A percentile compares a stretch with the other conserved stretches of the same genome.
Conservation (phyloP, 2,797 vertebrate genomes). For the Selene dorsalis region DNA sequence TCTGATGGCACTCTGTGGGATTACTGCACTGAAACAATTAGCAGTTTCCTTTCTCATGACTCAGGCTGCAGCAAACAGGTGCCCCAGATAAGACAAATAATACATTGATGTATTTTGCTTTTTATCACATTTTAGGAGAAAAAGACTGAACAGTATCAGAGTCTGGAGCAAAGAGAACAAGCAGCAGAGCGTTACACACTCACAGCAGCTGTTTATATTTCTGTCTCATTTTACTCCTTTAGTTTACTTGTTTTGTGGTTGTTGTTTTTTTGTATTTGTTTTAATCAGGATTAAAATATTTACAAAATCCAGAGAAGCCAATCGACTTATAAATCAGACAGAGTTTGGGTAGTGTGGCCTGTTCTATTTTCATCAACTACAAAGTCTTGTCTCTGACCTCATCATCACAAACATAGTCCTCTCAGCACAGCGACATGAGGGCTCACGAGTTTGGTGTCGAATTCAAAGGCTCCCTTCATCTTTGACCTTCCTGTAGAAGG, state of each 20-base stretch:
- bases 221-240: not conserved
- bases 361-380: not conserved
- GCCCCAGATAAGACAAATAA: not conserved
- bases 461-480: not conserved
- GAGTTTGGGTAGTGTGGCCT: not conserved
- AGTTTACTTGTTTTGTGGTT: not conserved
- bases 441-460: not conserved
- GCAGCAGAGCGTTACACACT: not conserved
- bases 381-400: not conserved
- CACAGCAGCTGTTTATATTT: not conserved
- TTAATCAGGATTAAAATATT: not conserved
- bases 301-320: not conserved
- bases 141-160: constrained; percentile 17
- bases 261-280: not conserved
- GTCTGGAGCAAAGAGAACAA: not conserved
- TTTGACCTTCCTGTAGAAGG: not conserved
- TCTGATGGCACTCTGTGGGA: not conserved
- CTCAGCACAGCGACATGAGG: not conserved
- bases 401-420: not conserved
- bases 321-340: not conserved
- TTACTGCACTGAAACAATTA: not conserved
- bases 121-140: not conserved
- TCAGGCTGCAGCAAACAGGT: not conserved
- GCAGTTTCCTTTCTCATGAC: not conserved
- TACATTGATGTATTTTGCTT: not conserved